Base-by-base conservation (phyloP, 2,797 vertebrate genomes). In the Philypnodon macrostomus region DNA sequence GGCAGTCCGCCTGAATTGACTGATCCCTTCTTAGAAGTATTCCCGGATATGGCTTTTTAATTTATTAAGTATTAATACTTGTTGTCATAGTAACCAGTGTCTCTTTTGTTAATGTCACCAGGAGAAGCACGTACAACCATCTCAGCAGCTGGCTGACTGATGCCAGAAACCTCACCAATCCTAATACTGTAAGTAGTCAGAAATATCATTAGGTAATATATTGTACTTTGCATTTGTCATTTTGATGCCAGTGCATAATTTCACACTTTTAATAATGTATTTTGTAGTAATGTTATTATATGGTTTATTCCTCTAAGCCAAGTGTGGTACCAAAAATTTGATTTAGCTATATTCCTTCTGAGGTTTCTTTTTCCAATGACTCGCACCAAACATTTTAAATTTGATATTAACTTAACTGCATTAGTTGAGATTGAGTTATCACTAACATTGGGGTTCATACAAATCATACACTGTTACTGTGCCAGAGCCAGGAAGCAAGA, bases 111-210 rank as follows among this genome's bases (percentile, higher is more conserved):
- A 29, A 16, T 44, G 27, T 44, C 29, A n/a, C 27, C 88, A 99
- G 97, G 91, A 94, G 97, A 93, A 99, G 96, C 92, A 99, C 96
- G 0, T 98, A 99, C 86, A 99, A 99, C 87, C 97, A 98, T 72
- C 92, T 98, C 81, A 98, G 96, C 91, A 99, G 97, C 89, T 98
- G 96, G 97, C 84, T 99, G 90, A 99, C 97, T 53, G 97, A 99
- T 38, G 96, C 97, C 70, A 91, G 97, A 82, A 99, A 99, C 81
- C 96, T 99, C 85, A 98, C 96, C 89, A 98, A 98, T 85, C 97
- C 97, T 79, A 99, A 99, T 80, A 99, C 97, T 77, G 97, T 98
- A 86, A 95, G 94, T 91, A 71, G 38, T 36, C 23, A 8, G 0
- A 45, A 2, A 27, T 10, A 21, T 45, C 13, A 14, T 37, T 24